Conservation (phyloP, 2,797 vertebrate genomes). For the Xenops minutus region DNA sequence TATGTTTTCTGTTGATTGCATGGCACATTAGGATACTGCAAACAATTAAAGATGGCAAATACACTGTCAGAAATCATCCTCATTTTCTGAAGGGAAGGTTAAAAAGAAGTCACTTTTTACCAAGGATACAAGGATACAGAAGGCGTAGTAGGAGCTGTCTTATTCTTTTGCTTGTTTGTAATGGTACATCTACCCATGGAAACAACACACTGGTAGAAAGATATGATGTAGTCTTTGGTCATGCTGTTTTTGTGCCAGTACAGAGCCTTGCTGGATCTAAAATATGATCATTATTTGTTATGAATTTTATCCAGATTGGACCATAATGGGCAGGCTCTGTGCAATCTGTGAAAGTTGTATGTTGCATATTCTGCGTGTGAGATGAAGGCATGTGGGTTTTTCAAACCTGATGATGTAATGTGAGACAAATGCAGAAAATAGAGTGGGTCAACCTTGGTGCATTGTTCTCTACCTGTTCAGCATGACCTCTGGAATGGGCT, state of each 20-base stretch:
- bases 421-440: neutral
- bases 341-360: neutral
- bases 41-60: neutral
- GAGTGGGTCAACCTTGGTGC: neutral
- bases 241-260: neutral
- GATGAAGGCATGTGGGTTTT: neutral
- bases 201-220: neutral
- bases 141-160: neutral
- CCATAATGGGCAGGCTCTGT: neutral
- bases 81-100: neutral
- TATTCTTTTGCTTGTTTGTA: neutral
- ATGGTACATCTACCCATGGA: neutral
- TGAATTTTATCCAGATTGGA: neutral
- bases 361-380: neutral
- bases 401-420: neutral
- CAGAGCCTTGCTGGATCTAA: neutral
- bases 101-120: neutral
- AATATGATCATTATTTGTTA: neutral
- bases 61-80: neutral
- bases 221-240: accelerated
- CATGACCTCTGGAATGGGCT: neutral
- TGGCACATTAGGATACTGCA: neutral
- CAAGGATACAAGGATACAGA: neutral
- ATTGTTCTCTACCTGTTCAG: neutral
- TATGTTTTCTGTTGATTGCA: neutral